Evolutionary conservation across 2,888 invertebrate genomes (phyloP), one percentile per base, ranked within the genome.

Genomic region (Eristalis arbustorum): DNA sequence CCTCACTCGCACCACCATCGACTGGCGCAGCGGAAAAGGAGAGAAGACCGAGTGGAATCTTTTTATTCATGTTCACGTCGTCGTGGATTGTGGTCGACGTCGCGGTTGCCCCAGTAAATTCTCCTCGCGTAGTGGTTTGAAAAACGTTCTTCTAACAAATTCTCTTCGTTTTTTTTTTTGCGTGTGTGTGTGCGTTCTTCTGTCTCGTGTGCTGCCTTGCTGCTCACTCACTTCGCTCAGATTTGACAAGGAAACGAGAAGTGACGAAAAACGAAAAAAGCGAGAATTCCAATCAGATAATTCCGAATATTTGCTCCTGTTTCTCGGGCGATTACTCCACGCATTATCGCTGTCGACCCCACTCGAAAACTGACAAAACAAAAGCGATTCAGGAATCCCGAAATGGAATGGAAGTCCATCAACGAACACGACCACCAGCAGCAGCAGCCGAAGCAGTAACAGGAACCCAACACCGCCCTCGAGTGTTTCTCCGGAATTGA

Each of bases 281-380:
- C n/a, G 56, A 76, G 63, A 77, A 74, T 81, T 85, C 81, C 77
- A 85, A 85, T 85, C 75, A 84, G 85, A 85, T 85, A 74, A 77
- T 77, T 69, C 71, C 61, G 68, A 81, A 85, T 77, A 73, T 64
- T 77, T 81, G 72, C 84, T 81, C 63, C 76, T 76, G 80, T 77
- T 73, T 81, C 8, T 31, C 63, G 73, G 74, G 77, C 61, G 72
- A 69, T 59, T 56, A 81, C 72, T 37, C 18, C 49, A 49, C 49
- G 11, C 62, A 66, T 77, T 66, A 72, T 64, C 72, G 72, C 59
- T 56, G 63, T 57, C 28, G 23, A 23, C 23, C 31, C 8, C 31
- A 68, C 61, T 64, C 64, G 68, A 56, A 72, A 61, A 56, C 59
- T 25, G 63, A 59, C 59, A 59, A 79, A 73, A 40, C 25, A 77